Conservation (phyloP, 2,113 vertebrate species). For the Perca fluviatilis region DNA sequence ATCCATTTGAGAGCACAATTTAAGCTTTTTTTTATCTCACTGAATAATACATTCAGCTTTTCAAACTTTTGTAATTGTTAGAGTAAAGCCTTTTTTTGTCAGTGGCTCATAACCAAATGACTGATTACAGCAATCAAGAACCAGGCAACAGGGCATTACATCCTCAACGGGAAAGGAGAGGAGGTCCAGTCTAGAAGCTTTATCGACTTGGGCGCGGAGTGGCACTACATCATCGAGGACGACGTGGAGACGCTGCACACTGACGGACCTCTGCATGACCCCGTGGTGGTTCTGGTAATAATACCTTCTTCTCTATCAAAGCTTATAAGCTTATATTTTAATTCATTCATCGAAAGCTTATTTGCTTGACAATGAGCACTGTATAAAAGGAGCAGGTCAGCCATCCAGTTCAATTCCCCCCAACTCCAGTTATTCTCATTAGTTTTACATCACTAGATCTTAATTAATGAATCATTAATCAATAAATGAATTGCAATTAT, state of each 20-base stretch:
- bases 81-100: background rate
- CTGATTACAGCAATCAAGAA: constrained; percentile 95
- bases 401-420: background rate
- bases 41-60: background rate
- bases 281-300: constrained; percentile 93
- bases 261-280: constrained; percentile 92
- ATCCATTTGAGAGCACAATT: background rate
- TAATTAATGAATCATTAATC: background rate
- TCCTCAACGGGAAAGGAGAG: constrained; percentile 95
- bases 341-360: rapidly evolving
- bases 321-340: background rate
- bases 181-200: constrained; percentile 91
- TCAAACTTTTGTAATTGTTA: background rate
- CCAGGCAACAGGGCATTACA: constrained; percentile 97
- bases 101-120: constrained; percentile 45
- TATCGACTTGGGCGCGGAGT: constrained; percentile 96
- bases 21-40: background rate
- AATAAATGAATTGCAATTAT: background rate
- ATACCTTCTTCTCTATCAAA: background rate
- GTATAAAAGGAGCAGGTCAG: background rate
- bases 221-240: constrained; percentile 93
- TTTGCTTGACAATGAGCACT: background rate
- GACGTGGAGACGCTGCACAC: constrained; percentile 93
- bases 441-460: background rate
- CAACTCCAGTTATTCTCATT: rapidly evolving